Percentiles rank a stretch among this genome's conserved stretches.
Evolutionary conservation across 2,797 vertebrate species (phyloP).

Genomic region (Hephaestus fuliginosus): DNA sequence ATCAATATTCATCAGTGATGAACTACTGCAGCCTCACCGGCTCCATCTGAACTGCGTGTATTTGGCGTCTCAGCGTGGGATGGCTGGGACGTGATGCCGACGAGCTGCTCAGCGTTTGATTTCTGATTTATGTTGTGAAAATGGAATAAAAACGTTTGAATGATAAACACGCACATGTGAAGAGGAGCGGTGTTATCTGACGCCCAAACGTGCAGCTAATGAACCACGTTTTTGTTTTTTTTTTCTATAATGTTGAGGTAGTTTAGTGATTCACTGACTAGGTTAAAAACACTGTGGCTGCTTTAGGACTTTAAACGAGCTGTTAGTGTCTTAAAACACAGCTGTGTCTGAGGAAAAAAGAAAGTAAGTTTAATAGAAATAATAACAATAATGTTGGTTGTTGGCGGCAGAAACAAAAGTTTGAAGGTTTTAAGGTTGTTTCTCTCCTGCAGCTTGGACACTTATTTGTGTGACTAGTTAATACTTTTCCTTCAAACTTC

Average conservation of each 20-base stretch:
- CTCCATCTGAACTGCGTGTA: background rate
- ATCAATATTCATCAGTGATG: background rate
- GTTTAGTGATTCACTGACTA: background rate
- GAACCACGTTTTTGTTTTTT: too few species aligned
- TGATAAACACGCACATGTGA: background rate
- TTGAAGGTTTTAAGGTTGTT: background rate
- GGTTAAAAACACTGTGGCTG: background rate
- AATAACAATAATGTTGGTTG: background rate
- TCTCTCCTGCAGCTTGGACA: background rate
- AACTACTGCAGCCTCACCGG: background rate
- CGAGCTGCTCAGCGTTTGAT: background rate
- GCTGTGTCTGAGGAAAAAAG: background rate
- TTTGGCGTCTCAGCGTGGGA: background rate
- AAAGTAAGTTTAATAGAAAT: background rate
- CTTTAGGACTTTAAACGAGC: background rate
- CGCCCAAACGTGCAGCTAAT: background rate
- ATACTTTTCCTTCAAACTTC: fast-evolving
- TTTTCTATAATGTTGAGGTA: background rate
- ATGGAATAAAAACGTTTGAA: background rate
- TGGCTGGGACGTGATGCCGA: background rate
- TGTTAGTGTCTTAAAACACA: too few species aligned
- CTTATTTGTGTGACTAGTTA: background rate
- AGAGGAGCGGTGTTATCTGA: background rate
- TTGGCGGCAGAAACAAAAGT: background rate
- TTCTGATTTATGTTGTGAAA: background rate